Evolutionary conservation across 2,797 vertebrate species (phyloP).

Genomic region (Sebastes elongatus): DNA sequence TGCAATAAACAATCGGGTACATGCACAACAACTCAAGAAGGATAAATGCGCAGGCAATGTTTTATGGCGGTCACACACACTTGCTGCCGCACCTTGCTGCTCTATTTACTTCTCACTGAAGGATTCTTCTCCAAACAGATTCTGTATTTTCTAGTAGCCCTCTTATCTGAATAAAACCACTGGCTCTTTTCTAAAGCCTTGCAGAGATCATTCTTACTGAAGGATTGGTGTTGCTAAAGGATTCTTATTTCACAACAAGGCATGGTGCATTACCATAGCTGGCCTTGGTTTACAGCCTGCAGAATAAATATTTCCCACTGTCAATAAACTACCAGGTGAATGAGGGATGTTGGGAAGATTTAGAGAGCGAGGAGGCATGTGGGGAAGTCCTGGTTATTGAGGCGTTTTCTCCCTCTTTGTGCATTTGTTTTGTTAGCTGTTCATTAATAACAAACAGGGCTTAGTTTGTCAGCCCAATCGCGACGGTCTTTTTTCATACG

Average conservation of each 20-base stretch:
- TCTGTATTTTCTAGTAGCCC: neutral
- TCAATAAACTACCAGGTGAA: conserved; percentile 42
- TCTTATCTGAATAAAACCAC: neutral
- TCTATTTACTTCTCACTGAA: neutral
- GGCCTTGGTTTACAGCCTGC: conserved; percentile 18
- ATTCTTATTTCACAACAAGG: conserved; percentile 37
- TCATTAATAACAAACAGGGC: conserved; percentile 54
- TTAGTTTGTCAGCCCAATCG: conserved; percentile 38
- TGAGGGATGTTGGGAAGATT: conserved; percentile 33
- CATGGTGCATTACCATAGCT: conserved; percentile 39
- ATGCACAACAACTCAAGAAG: neutral
- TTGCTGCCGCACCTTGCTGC: neutral
- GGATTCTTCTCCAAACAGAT: neutral
- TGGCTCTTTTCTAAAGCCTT: conserved; percentile 1
- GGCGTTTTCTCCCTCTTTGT: conserved; percentile 1
- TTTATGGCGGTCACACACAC: neutral
- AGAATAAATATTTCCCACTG: conserved; percentile 47
- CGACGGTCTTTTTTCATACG: conserved; percentile 16
- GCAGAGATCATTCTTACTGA: conserved; percentile 38
- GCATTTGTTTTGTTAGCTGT: conserved; percentile 53
- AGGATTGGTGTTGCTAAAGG: conserved; percentile 37
- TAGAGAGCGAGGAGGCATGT: neutral
- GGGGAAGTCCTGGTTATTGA: conserved; percentile 23
- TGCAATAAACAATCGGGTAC: neutral
- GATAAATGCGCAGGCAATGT: neutral